A percentile compares a stretch with the other conserved stretches of the same genome.
Evolutionary conservation across 2,797 vertebrate species (phyloP).

Genomic region (Cephalopachus bancanus): DNA sequence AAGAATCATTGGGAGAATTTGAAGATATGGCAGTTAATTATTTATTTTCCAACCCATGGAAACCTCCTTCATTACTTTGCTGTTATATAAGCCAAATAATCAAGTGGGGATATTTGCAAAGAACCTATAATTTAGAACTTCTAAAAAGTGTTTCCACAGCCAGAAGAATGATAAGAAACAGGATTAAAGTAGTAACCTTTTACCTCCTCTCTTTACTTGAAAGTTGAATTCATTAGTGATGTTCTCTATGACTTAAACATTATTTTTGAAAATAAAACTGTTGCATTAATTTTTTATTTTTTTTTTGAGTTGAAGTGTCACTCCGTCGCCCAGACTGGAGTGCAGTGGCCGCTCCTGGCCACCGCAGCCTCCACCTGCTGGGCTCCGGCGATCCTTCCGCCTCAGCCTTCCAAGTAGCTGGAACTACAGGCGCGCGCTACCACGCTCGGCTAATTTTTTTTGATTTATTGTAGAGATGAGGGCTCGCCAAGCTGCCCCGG

Average conservation of each 20-base stretch:
- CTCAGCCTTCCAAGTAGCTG: too few species aligned
- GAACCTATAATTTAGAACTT: slow-evolving; percentile 77
- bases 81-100: neutral
- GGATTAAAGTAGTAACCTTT: slow-evolving; percentile 65
- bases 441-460: too few species aligned
- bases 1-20: slow-evolving; percentile 5
- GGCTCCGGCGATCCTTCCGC: too few species aligned
- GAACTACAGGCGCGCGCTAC: too few species aligned
- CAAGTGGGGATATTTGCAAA: slow-evolving; percentile 37
- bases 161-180: slow-evolving; percentile 56
- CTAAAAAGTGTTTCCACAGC: slow-evolving; percentile 43
- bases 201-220: neutral
- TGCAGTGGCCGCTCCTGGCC: too few species aligned
- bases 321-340: too few species aligned
- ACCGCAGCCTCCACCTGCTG: too few species aligned
- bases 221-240: slow-evolving; percentile 65
- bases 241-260: slow-evolving; percentile 47
- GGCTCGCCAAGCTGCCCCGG: too few species aligned
- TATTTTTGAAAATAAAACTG: slow-evolving; percentile 59
- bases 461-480: too few species aligned
- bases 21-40: slow-evolving; percentile 43
- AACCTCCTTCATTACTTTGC: neutral
- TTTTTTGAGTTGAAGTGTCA: too few species aligned
- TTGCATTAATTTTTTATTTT: slow-evolving; percentile 63
- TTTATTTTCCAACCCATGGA: slow-evolving; percentile 9